Base-by-base conservation (phyloP, 2,888 invertebrate genomes). In the Andrena marginata region DNA sequence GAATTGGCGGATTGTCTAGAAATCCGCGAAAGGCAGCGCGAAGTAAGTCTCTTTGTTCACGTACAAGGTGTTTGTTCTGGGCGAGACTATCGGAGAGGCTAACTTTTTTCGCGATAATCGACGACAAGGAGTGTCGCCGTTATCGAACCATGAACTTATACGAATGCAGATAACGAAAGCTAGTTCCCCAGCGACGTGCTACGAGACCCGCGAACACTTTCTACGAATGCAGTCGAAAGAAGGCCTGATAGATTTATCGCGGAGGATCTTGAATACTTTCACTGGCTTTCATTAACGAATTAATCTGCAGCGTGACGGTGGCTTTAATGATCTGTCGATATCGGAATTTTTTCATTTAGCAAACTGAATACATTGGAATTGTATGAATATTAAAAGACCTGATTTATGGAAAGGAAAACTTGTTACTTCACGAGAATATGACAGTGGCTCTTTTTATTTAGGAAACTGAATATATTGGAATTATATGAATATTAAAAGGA, bases 141-240 rank as follows among this genome's bases (percentile, higher is more conserved):
- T 87, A 87, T 87, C 87, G 78, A 85, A 49, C 49, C 65, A 48
- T 59, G 82, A 80, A 87, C 80, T 80, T 84, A 77, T 75, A 75
- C 85, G 72, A 60, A 74, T 23, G 31, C 60, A 80, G 87, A 87
- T 85, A 87, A 80, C 77, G 48, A 69, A 70, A 65, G 65, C 69
- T 72, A 76, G 75, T 60, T 74, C 54, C 65, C 35, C n/a, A 31
- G 33, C 69, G 67, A 49, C 64, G 51, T 13, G 54, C 42, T 65
- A 42, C 63, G 64, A 77, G 54, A 13, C 35, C 64, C 33, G 56
- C 42, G 71, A 65, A 49, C 23, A 56, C 59, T 73, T 70, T 76
- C 75, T 70, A 23, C 72, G 31, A 56, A 67, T 65, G 63, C 35
- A 31, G 23, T 31, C 54, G 29, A 23, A 56, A 48, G 26, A 29